Evolutionary conservation across 2,113 vertebrate genomes (phyloP).

Genomic region (Melanostigma gelatinosum): DNA sequence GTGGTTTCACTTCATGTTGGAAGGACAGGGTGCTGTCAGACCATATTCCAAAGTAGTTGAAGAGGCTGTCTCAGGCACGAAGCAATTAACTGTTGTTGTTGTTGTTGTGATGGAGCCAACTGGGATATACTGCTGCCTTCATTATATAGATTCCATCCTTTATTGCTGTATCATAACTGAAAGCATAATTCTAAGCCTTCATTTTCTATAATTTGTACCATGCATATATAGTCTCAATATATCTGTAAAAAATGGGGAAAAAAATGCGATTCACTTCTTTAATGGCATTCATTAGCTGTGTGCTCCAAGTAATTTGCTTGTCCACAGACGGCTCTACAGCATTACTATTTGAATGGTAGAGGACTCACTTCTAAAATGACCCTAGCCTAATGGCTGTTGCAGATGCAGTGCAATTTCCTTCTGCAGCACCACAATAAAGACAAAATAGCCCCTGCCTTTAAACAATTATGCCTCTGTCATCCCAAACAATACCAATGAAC

Average conservation of each 20-base stretch:
- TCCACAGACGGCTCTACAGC: slow-evolving; percentile 20
- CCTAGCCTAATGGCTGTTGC: slow-evolving; percentile 33
- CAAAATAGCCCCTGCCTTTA: slow-evolving; percentile 53
- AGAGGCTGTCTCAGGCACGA: slow-evolving; percentile 58
- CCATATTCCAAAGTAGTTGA: slow-evolving; percentile 50
- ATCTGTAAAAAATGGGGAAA: slow-evolving; percentile 7
- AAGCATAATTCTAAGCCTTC: slow-evolving; percentile 22
- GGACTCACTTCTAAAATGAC: slow-evolving; percentile 36
- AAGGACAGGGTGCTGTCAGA: slow-evolving; percentile 63
- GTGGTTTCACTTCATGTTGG: slow-evolving; percentile 54
- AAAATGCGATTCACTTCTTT: slow-evolving; percentile 4
- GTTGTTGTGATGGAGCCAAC: slow-evolving; percentile 44
- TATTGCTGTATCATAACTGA: slow-evolving; percentile 51
- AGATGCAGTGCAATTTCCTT: slow-evolving; percentile 39
- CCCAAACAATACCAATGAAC: slow-evolving; percentile 35
- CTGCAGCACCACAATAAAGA: slow-evolving; percentile 37
- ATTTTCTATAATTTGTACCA: slow-evolving; percentile 9
- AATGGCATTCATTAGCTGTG: slow-evolving; percentile 48
- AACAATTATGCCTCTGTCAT: slow-evolving; percentile 47
- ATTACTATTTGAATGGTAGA: slow-evolving; percentile 46
- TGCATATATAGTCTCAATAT: background rate
- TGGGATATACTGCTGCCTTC: slow-evolving; percentile 39
- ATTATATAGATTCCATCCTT: slow-evolving; percentile 56
- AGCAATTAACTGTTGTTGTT: slow-evolving; percentile 72
- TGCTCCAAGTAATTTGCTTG: slow-evolving; percentile 39